Evolutionary conservation across 2,888 invertebrate genomes (phyloP).

Genomic region (Gastracanthus pulcherrimus): DNA sequence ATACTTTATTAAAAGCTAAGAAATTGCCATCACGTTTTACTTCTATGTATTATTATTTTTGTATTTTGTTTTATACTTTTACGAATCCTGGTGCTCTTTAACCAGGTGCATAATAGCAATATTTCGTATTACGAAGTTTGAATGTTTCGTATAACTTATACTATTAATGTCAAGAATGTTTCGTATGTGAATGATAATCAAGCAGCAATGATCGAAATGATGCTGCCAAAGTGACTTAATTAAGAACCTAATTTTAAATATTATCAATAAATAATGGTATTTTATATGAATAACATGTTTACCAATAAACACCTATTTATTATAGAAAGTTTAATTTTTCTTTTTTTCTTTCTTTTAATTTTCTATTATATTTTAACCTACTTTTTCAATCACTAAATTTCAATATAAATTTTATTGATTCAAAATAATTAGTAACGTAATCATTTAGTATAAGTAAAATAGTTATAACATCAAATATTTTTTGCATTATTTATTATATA

Average conservation of each 20-base stretch:
- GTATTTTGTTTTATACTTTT: slow-evolving; percentile 29
- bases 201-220: background rate
- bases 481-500: background rate
- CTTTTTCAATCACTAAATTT: no score
- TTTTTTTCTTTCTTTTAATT: no score
- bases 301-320: slow-evolving; percentile 32
- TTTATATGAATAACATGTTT: slow-evolving; percentile 25
- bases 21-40: slow-evolving; percentile 12
- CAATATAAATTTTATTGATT: background rate
- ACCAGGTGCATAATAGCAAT: slow-evolving; percentile 21
- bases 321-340: slow-evolving; percentile 3
- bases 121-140: slow-evolving; percentile 36
- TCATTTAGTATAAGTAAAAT: background rate
- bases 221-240: background rate
- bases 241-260: slow-evolving; percentile 6
- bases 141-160: slow-evolving; percentile 12
- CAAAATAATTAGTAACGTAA: background rate
- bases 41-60: slow-evolving; percentile 28
- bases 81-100: background rate
- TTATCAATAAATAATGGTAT: slow-evolving; percentile 16
- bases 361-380: no score
- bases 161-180: background rate
- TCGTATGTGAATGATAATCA: background rate
- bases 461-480: background rate
- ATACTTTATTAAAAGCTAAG: background rate